Evolutionary conservation across 1,140 invertebrate genomes (phyloP).

Genomic region (Drosophila teissieri): DNA sequence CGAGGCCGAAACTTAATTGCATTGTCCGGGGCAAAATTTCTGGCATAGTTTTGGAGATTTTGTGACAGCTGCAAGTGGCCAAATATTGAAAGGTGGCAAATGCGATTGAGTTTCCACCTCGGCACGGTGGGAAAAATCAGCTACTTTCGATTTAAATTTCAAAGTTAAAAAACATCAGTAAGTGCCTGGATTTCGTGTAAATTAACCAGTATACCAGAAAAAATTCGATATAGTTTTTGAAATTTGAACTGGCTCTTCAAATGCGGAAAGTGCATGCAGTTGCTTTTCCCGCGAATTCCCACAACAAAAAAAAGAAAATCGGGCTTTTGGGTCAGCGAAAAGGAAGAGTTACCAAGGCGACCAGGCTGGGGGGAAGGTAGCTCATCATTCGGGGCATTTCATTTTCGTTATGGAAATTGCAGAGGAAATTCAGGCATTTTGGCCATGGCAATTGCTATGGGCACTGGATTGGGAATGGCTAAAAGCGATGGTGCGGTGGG

Average conservation of each 20-base stretch:
- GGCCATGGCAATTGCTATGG: constrained; percentile 9
- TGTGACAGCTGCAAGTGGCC: constrained; percentile 35
- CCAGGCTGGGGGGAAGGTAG: background rate
- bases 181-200: constrained; percentile 26
- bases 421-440: constrained; percentile 19
- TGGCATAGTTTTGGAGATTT: constrained; percentile 53
- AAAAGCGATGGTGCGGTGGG: background rate
- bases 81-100: constrained; percentile 31
- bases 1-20: constrained; percentile 54
- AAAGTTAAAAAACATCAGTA: background rate
- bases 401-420: constrained; percentile 51
- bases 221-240: constrained; percentile 12
- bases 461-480: background rate
- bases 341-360: constrained; percentile 28
- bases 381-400: constrained; percentile 35
- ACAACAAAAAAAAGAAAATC: too few relatives aligned
- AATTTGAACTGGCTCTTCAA: constrained; percentile 16
- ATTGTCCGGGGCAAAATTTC: constrained; percentile 40
- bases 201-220: constrained; percentile 25
- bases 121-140: background rate
- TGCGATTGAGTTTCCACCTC: constrained; percentile 11
- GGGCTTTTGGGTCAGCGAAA: constrained; percentile 39
- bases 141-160: too few relatives aligned
- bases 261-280: constrained; percentile 43
- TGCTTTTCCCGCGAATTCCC: constrained; percentile 3